These are phyloP conservation scores for Neoseiulus cucumeris DNA, from an alignment of 1,140 invertebrate genomes.

Conservation along the genomic window DNA sequence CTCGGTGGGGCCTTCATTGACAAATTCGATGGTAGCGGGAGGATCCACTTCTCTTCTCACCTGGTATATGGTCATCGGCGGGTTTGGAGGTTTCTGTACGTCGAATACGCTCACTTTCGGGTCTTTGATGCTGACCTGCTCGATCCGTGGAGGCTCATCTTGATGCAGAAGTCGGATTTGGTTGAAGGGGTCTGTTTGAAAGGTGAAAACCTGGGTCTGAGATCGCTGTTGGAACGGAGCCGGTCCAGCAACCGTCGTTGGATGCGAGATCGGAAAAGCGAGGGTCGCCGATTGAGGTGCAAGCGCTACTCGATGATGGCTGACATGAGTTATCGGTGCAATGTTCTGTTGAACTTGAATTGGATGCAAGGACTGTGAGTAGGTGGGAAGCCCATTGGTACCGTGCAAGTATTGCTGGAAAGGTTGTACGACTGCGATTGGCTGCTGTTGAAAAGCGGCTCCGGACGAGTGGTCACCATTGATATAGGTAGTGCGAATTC, in stretches of 20 bases:
- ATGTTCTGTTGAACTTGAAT: too few species aligned
- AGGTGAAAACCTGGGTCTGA: not conserved
- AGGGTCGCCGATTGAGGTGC: too few species aligned
- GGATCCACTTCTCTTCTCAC: not conserved
- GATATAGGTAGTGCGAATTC: not conserved
- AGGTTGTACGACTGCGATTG: too few species aligned
- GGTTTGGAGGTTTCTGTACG: not conserved
- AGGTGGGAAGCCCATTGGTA: too few species aligned
- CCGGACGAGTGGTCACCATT: too few species aligned
- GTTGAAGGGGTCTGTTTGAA: not conserved
- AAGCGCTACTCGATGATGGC: too few species aligned
- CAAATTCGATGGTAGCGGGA: not conserved
- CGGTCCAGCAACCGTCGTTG: too few species aligned
- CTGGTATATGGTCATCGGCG: not conserved
- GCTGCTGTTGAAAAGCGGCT: too few species aligned
- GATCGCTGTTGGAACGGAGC: not conserved
- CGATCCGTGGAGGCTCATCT: not conserved
- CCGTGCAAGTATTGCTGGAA: too few species aligned
- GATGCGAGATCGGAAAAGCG: too few species aligned
- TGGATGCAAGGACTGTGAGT: too few species aligned
- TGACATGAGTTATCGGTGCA: too few species aligned
- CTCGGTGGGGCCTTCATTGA: not conserved
- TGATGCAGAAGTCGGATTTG: not conserved
- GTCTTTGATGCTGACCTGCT: not conserved
- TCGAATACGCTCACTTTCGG: not conserved